phyloP scores from a whole-genome alignment of 2,888 invertebrate species.

The Xylota segnis region DNA sequence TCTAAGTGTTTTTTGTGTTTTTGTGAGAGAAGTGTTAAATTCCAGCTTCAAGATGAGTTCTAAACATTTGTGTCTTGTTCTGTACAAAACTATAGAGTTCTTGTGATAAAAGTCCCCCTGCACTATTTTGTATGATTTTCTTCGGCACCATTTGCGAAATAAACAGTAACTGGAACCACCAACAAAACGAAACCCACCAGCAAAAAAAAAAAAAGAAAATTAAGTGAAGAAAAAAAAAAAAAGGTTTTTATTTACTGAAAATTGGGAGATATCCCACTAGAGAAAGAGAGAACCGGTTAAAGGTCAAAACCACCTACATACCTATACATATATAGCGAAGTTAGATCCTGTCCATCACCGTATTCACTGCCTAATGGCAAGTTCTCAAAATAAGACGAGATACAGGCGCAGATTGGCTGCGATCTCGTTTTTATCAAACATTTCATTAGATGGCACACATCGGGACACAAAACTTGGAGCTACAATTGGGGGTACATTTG shows the following conservation, averaged over 20 bases:
- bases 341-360: conserved; percentile 15
- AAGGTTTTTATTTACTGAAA: background rate
- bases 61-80: conserved; percentile 50
- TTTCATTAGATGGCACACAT: conserved; percentile 96
- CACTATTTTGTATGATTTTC: background rate
- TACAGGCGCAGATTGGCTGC: conserved; percentile 95
- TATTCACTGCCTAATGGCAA: conserved; percentile 84
- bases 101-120: conserved; percentile 45
- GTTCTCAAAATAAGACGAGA: conserved; percentile 86
- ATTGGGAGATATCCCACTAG: background rate
- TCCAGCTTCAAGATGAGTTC: conserved; percentile 53
- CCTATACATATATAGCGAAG: background rate
- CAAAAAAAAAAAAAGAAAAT: background rate
- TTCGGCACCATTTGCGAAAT: background rate
- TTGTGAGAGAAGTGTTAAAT: conserved; percentile 28
- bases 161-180: background rate
- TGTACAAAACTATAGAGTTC: conserved; percentile 58
- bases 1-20: conserved; percentile 3
- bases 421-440: conserved; percentile 96
- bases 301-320: background rate
- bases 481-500: conserved; percentile 81
- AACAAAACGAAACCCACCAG: background rate
- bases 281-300: background rate
- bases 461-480: conserved; percentile 88
- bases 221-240: background rate